A percentile compares a stretch with the other conserved stretches of the same genome.
phyloP scores from a whole-genome alignment of 2,888 invertebrate genomes.

The Cataglyphis livida region DNA sequence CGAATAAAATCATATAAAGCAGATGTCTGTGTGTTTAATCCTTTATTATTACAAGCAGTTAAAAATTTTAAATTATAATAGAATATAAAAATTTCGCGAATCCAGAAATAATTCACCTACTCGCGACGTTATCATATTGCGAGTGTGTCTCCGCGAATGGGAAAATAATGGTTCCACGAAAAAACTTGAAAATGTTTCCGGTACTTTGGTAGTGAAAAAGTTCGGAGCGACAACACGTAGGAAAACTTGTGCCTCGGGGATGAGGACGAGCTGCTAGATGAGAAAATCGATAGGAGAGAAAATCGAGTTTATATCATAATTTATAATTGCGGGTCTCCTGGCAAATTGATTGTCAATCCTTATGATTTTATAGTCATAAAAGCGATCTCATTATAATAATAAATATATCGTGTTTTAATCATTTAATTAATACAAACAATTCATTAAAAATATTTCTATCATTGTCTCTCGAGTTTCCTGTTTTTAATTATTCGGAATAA shows the following conservation, averaged over 20 bases:
- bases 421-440: slow-evolving; percentile 1
- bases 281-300: not conserved
- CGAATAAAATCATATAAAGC: not conserved
- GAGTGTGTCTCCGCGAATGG: not conserved
- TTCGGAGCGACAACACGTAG: slow-evolving; percentile 17
- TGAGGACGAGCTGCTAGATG: not conserved
- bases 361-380: not conserved
- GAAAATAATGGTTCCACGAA: slow-evolving; percentile 29
- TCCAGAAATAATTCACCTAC: slow-evolving; percentile 17
- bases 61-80: slow-evolving; percentile 28
- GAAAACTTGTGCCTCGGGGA: slow-evolving; percentile 2
- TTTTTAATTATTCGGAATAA: slow-evolving; percentile 11
- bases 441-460: not conserved
- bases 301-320: slow-evolving; percentile 8
- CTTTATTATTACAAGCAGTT: not conserved
- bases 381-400: slow-evolving; percentile 23
- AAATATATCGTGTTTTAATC: slow-evolving; percentile 24
- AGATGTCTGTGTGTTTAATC: not conserved
- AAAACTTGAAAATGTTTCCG: slow-evolving; percentile 1
- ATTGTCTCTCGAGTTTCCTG: not conserved
- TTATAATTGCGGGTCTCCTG: slow-evolving; percentile 10
- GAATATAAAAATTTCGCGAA: not conserved
- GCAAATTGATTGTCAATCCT: not conserved
- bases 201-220: slow-evolving; percentile 2
- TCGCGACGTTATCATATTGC: slow-evolving; percentile 25